phyloP scores from a whole-genome alignment of 1,140 invertebrate species.

The Trachymyrmex cornetzi region DNA sequence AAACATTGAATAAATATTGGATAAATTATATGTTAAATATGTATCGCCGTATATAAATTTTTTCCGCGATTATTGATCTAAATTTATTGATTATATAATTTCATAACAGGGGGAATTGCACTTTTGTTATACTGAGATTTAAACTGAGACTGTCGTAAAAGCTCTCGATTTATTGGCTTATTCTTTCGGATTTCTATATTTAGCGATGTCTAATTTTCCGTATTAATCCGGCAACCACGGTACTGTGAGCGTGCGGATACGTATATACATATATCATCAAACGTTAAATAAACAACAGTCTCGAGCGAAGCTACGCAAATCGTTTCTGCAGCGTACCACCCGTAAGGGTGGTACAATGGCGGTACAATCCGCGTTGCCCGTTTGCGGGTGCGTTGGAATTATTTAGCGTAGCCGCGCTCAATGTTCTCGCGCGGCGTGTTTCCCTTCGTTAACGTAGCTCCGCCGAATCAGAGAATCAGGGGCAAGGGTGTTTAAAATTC shows the following conservation, averaged over 20 bases:
- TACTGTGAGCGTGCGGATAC: neutral
- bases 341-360: conserved; percentile 35
- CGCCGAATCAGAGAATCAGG: conserved; percentile 6
- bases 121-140: neutral
- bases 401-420: conserved; percentile 35
- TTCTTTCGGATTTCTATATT: conserved; percentile 3
- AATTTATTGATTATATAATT: neutral
- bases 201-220: conserved; percentile 15
- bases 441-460: conserved; percentile 34
- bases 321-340: neutral
- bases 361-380: conserved; percentile 8
- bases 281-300: conserved; percentile 48
- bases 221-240: conserved; percentile 18
- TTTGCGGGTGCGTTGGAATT: conserved; percentile 45
- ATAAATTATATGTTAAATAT: neutral
- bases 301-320: conserved; percentile 14
- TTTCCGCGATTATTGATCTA: neutral
- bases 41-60: neutral
- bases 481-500: conserved; percentile 23
- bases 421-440: conserved; percentile 28
- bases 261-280: conserved; percentile 48
- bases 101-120: neutral
- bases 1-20: neutral
- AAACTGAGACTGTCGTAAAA: neutral
- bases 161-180: neutral